phyloP scores from a whole-genome alignment of 1,140 invertebrate genomes.

The Drosophila tsacasi region DNA sequence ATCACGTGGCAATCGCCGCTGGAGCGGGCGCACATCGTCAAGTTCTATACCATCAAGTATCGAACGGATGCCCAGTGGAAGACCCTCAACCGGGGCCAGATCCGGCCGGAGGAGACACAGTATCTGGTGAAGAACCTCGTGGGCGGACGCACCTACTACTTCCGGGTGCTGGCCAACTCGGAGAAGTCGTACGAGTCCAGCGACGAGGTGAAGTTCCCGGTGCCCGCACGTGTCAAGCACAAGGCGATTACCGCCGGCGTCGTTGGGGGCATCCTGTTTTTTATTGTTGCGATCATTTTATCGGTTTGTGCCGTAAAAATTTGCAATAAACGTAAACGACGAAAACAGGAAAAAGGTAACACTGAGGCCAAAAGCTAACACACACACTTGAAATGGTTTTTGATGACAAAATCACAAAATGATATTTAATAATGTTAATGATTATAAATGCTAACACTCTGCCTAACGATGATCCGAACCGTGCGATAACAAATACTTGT shows the following conservation, averaged over 20 bases:
- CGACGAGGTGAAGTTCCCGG: constrained; percentile 93
- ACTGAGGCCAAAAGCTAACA: constrained; percentile 76
- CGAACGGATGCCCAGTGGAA: constrained; percentile 94
- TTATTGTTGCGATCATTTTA: constrained; percentile 97
- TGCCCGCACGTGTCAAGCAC: constrained; percentile 94
- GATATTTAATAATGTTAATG: constrained; percentile 24
- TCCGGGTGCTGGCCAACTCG: constrained; percentile 94
- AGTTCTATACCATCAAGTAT: constrained; percentile 97
- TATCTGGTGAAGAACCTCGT: constrained; percentile 96
- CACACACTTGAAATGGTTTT: constrained; percentile 84
- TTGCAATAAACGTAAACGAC: constrained; percentile 97
- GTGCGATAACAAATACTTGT: constrained; percentile 22
- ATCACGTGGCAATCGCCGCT: constrained; percentile 95
- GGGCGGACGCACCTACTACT: constrained; percentile 95
- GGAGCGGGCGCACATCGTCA: constrained; percentile 91
- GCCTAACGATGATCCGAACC: constrained; percentile 30
- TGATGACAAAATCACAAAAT: constrained; percentile 58
- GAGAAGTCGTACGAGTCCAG: constrained; percentile 92
- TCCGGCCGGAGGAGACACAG: constrained; percentile 94
- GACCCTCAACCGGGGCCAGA: constrained; percentile 93
- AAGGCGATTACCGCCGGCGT: constrained; percentile 97
- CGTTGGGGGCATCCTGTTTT: constrained; percentile 97
- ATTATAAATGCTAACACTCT: constrained; percentile 35
- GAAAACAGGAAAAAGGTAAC: constrained; percentile 98
- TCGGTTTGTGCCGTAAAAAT: constrained; percentile 98